Evolutionary conservation across 2,797 vertebrate species (phyloP), one percentile per base, ranked within the genome.

Genomic region (Artibeus lituratus): DNA sequence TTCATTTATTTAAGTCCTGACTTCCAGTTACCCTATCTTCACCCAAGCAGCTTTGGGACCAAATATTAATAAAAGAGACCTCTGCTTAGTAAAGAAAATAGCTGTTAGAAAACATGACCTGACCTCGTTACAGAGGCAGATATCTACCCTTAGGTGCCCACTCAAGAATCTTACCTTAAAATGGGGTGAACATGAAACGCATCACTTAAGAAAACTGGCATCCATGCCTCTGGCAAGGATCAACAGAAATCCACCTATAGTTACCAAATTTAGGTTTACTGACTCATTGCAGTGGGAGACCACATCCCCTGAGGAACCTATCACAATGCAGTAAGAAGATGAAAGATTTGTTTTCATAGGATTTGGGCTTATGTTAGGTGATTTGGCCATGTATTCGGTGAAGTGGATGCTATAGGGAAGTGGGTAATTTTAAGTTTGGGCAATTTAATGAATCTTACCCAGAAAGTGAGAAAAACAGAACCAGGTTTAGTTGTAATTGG

Each of bases 81-180:
- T 87, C 22, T 87, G 67, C 37, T 82, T 94, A 51, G 18, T 90
- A 92, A 85, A 96, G 32, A 92, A 94, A 90, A 76, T 5, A 42
- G 32, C 39, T 49, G 21, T 81, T 89, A 73, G 37, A 91, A 88
- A 72, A 10, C 8, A 65, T 53, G 42, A 78, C 29, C 81, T 78
- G 44, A 93, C 29, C 12, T 26, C 19, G 12, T 83, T 78, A 62
- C 0, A 57, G 42, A 69, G 53, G 8, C 16, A 1, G 12, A 55
- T 62, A 42, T 57, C 22, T 18, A 91, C 22, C 26, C 73, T 21
- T 81, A 65, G 42, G 16, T 10, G 12, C 14, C 85, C 35, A 44
- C 47, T 73, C 32, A 69, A 93, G 92, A 51, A 24, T 57, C 69
- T 39, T 73, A 81, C 24, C 32, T 84, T 87, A 90, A 94, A 95